Base-by-base conservation (phyloP, 2,888 invertebrate species). In the Orthonevra nobilis region DNA sequence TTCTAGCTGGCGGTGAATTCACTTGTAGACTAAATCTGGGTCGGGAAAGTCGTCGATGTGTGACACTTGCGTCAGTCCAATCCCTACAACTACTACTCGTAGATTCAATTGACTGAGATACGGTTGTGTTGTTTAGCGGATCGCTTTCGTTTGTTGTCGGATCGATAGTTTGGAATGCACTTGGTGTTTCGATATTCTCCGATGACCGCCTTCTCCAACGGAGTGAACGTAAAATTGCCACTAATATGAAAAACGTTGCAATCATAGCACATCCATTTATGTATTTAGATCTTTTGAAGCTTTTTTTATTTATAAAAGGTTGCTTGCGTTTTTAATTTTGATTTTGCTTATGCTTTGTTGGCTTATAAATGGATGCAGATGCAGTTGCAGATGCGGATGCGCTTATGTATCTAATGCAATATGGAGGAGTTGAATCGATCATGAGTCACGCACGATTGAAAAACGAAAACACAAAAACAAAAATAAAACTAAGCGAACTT, bases 161-260 rank as follows among this genome's bases (percentile, higher is more conserved):
- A 36, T 81, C 73, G 52, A 52, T 72, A n/a, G n/a, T n/a, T n/a
- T n/a, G n/a, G n/a, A n/a, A n/a, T n/a, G n/a, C n/a, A n/a, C n/a
- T n/a, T n/a, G n/a, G n/a, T n/a, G n/a, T n/a, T n/a, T 73, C 73
- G 32, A 50, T 40, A 44, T 56, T 61, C 56, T 66, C 81, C 19
- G 81, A 54, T 17, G 82, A 81, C 36, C 84, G 84, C 20, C 87
- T 84, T 54, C 85, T 85, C 88, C 88, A 88, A 83, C 86, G 87
- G 81, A 89, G 86, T 82, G 89, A 87, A 83, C 89, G 88, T 83
- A 89, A 85, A 85, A 89, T 87, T 85, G 87, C 86, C 84, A 88
- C 87, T 72, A 89, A 85, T 77, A 89, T 86, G 82, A 89, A 89
- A 81, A 89, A 83, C 74, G 89, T 88, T 84, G 89, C 89, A 85